These are phyloP conservation scores for Drosophila pandora DNA, from an alignment of 1,140 invertebrate genomes.

Conservation along the genomic window DNA sequence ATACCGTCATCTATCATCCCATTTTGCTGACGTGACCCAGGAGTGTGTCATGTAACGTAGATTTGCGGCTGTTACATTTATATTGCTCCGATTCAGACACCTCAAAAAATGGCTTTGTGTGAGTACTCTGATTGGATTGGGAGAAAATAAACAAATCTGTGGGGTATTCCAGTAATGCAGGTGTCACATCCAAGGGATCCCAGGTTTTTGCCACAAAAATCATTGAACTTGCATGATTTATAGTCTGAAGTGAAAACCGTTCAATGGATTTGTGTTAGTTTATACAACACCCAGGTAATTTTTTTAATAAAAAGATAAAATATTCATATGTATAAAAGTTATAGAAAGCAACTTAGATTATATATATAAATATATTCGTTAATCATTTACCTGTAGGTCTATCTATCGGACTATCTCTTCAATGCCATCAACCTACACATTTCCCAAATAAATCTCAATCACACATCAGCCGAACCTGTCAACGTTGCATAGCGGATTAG, in stretches of 20 bases:
- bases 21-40: constrained; percentile 28
- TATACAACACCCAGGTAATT: too few relatives aligned
- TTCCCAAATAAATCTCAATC: constrained; percentile 67
- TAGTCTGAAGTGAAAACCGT: background rate
- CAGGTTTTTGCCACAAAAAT: background rate
- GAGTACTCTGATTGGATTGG: constrained; percentile 36
- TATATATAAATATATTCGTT: background rate
- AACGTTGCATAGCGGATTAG: constrained; percentile 57
- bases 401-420: constrained; percentile 6
- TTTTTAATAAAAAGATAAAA: too few relatives aligned
- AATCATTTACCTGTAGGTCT: background rate
- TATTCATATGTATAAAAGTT: too few relatives aligned
- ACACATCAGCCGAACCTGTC: constrained; percentile 58
- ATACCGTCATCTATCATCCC: constrained; percentile 33
- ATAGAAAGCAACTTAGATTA: too few relatives aligned
- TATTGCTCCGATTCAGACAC: constrained; percentile 49
- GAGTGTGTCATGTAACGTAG: constrained; percentile 47
- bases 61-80: constrained; percentile 56
- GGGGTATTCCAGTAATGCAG: constrained; percentile 21
- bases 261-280: background rate
- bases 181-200: constrained; percentile 29
- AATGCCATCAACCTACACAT: constrained; percentile 41
- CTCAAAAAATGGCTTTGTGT: constrained; percentile 38
- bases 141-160: constrained; percentile 25
- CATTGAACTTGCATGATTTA: background rate